Base-by-base conservation (phyloP, 2,888 invertebrate species). In the Julus scanicus region DNA sequence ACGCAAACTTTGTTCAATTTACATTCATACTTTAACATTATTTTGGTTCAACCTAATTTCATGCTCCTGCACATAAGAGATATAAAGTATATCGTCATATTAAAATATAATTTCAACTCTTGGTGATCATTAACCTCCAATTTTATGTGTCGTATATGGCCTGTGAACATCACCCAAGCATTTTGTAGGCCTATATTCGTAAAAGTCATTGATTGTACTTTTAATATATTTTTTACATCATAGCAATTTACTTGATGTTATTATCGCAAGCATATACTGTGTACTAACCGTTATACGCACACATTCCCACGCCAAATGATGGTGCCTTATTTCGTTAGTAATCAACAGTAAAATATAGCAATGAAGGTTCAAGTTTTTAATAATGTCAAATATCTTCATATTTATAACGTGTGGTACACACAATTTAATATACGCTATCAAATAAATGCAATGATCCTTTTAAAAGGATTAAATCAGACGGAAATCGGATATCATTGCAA, bases 31-130 rank as follows among this genome's bases (percentile, higher is more conserved):
- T 80, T 11, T 37, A 80, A 80, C 80, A 80, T 37, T 80, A 80
- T 37, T 80, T 80, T 80, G 29, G 80, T 37, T 80, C 80, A 80
- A 80, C 80, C 80, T 80, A 80, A 80, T 80, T 80, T 80, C 80
- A 80, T 80, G 80, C 80, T 37, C 8, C 80, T 80, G 80, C 80
- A 80, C 80, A 80, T 29, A 13, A 11, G 80, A 80, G 80, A 80
- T 20, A 80, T 37, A 80, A 37, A 80, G 80, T 80, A 37, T 37
- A 37, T 29, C 37, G 80, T 20, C 80, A 80, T 29, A 80, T 80
- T 80, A 80, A 80, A 80, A 80, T 20, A 80, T 80, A 80, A 80
- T 80, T 80, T 80, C 37, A 80, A 29, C 37, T 37, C 80, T 80
- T 37, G 80, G 37, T 80, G 80, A 29, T 80, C 80, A 37, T 20